Conservation (phyloP, 1,140 invertebrate species). For the Dryas iulia region DNA sequence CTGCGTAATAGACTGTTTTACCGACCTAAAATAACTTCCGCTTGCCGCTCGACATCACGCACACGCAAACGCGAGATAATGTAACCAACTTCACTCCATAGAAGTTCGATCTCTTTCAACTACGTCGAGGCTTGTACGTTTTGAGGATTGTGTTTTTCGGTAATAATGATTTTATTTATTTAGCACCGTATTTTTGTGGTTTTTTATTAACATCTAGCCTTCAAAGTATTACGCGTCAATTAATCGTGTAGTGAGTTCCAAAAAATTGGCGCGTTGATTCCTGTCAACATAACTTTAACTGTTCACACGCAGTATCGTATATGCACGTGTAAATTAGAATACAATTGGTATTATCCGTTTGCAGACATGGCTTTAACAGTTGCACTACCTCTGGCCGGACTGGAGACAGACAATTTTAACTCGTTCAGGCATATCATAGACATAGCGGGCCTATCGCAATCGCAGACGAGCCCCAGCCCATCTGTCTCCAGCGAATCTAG, state of each 20-base stretch:
- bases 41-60: conserved; percentile 70
- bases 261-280: conserved; percentile 72
- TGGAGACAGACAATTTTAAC: conserved; percentile 77
- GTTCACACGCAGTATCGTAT: conserved; percentile 57
- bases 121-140: conserved; percentile 75
- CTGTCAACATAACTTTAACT: conserved; percentile 72
- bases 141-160: conserved; percentile 74
- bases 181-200: conserved; percentile 39
- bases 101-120: conserved; percentile 77
- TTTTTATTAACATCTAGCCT: conserved; percentile 41
- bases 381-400: conserved; percentile 72
- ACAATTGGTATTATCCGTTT: conserved; percentile 59
- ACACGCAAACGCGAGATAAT: conserved; percentile 60
- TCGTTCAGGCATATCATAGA: conserved; percentile 77
- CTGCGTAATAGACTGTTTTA: conserved; percentile 71
- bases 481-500: conserved; percentile 79
- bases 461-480: conserved; percentile 74
- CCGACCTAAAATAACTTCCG: conserved; percentile 63
- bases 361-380: conserved; percentile 80
- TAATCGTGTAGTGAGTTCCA: conserved; percentile 17
- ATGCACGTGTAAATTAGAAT: conserved; percentile 73
- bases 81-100: conserved; percentile 72
- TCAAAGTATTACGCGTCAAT: conserved; percentile 42
- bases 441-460: conserved; percentile 74
- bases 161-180: conserved; percentile 72